Percentiles rank a stretch among this genome's conserved stretches.
These are phyloP conservation scores for Mystacornis crossleyi DNA, from an alignment of 2,113 vertebrate genomes.

Conservation along the genomic window DNA sequence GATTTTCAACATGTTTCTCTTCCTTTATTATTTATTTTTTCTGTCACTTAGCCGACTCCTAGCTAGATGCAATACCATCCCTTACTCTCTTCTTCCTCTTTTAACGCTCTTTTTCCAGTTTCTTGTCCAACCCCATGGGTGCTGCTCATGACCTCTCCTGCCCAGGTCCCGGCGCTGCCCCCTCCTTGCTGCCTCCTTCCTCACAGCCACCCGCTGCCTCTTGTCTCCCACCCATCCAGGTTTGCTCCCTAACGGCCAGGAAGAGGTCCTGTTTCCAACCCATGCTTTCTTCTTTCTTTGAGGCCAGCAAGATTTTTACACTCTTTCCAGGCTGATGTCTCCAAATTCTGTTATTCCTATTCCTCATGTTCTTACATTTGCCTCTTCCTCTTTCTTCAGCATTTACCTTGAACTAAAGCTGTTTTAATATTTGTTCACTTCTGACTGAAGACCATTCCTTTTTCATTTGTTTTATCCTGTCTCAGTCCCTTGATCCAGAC, in stretches of 20 bases:
- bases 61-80: not conserved
- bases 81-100: not conserved
- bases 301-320: not conserved
- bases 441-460: not conserved
- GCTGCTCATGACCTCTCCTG: not conserved
- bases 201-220: not conserved
- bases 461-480: not conserved
- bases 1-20: not conserved
- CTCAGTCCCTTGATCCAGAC: not conserved
- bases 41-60: not conserved
- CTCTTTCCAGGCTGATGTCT: not conserved
- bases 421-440: not conserved
- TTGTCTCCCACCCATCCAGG: rapidly evolving
- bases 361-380: not conserved
- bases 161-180: not conserved
- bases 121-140: not conserved
- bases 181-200: not conserved
- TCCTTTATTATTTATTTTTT: not conserved
- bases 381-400: not conserved
- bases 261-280: not conserved
- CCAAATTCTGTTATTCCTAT: not conserved
- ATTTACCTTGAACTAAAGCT: not conserved
- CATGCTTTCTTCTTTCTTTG: not conserved
- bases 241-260: not conserved
- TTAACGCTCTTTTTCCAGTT: not conserved